phyloP scores from a whole-genome alignment of 2,888 invertebrate species.

The Cotesia congregata region DNA sequence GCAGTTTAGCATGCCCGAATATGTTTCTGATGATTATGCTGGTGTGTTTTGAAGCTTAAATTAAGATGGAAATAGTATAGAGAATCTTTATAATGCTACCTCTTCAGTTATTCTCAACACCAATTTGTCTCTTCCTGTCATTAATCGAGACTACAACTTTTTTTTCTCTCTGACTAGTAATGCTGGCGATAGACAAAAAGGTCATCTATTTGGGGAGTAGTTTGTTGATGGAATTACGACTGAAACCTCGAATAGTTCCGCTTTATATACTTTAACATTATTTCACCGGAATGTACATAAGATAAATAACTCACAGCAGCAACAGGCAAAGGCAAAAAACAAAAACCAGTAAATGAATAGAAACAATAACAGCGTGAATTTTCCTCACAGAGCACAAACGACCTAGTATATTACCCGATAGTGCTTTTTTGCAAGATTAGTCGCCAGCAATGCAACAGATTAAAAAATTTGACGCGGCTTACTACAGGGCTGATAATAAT shows the following conservation, averaged over 20 bases:
- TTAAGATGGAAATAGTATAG: constrained; percentile 27
- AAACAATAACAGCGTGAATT: constrained; percentile 4
- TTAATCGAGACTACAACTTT: constrained; percentile 52
- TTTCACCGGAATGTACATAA: not conserved
- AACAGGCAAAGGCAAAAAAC: not conserved
- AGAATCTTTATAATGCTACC: constrained; percentile 37
- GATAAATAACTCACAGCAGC: not conserved
- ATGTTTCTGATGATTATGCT: not conserved
- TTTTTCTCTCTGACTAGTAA: not conserved
- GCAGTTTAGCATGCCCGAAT: constrained; percentile 2
- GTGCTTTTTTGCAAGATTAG: not conserved
- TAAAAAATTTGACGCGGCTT: constrained; percentile 35
- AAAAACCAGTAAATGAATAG: not conserved
- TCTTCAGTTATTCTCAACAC: constrained; percentile 50
- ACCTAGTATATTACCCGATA: constrained; percentile 36
- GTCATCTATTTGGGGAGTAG: constrained; percentile 11
- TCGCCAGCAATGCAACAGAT: constrained; percentile 19
- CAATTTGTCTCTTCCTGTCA: constrained; percentile 63
- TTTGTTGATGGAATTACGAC: not conserved
- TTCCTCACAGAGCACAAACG: not conserved
- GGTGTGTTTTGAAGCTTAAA: not conserved
- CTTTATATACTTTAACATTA: not conserved
- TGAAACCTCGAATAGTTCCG: not conserved
- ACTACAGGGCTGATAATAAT: constrained; percentile 59
- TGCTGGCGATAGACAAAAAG: not conserved